These are phyloP conservation scores for Jacana jacana DNA, from an alignment of 2,113 vertebrate genomes.

Conservation along the genomic window DNA sequence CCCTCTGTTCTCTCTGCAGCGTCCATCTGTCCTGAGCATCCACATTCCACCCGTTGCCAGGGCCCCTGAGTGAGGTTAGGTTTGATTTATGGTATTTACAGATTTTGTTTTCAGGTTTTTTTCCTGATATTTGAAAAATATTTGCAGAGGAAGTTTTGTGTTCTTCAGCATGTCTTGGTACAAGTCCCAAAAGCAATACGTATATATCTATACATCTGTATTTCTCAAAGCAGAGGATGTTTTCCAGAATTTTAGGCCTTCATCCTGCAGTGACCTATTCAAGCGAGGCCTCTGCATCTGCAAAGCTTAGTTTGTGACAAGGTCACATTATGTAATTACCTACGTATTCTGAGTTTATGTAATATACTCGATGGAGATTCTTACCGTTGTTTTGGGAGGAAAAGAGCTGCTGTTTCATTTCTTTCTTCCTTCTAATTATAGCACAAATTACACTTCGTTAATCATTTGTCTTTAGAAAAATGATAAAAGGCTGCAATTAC, in stretches of 20 bases:
- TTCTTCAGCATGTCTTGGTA: background rate
- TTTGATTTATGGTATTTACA: background rate
- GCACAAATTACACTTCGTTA: background rate
- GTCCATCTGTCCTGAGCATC: background rate
- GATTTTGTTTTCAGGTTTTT: background rate
- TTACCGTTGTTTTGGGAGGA: background rate
- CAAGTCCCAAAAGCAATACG: background rate
- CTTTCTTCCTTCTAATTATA: conserved; percentile 3
- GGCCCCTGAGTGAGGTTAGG: background rate
- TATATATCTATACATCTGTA: accelerated
- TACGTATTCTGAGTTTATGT: background rate
- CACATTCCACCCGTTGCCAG: background rate
- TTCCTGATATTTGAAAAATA: background rate
- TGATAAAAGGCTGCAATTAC: background rate
- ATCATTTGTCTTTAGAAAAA: conserved; percentile 17
- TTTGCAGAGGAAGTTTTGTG: background rate
- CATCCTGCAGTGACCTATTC: background rate
- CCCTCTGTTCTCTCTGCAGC: background rate
- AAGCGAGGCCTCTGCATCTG: background rate
- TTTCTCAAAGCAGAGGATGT: background rate
- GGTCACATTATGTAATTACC: background rate
- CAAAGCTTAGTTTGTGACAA: background rate
- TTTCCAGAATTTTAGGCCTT: background rate
- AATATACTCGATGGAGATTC: background rate
- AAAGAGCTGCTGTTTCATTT: background rate